Base-by-base conservation (phyloP, 2,113 vertebrate genomes). In the Pipra filicauda region DNA sequence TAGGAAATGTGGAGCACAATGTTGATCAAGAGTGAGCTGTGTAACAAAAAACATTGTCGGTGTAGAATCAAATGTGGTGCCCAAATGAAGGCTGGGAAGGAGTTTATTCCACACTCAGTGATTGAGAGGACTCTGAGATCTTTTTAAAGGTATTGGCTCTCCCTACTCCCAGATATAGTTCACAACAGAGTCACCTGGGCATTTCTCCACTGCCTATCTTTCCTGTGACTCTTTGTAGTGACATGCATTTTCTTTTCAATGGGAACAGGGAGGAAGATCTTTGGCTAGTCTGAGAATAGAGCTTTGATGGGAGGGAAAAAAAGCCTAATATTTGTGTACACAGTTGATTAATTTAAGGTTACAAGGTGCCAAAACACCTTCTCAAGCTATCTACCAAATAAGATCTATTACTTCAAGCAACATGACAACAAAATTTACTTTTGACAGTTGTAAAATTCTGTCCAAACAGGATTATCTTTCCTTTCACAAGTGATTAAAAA, bases 321-420 rank as follows among this genome's bases (percentile, higher is more conserved):
- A 89, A 94, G n/a, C 21, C 9, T 49, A 39, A 72, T 82, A 58
- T 85, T 90, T 76, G 39, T 85, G 41, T 76, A 87, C 35, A 26
- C 22, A 48, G 58, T 52, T 78, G 70, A 86, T 95, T 66, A 89
- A 91, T 86, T 80, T 71, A 69, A 96, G 44, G 67, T 91, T 94
- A 85, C 88, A 88, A 71, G 65, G 74, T 92, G 83, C 89, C 72
- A 91, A 83, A 94, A 92, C 89, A 92, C 64, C 41, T 79, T 79
- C 75, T 91, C 27, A 80, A 62, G 75, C 76, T 57, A 26, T 89
- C 80, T 94, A 76, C 59, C 75, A 85, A 74, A 16, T 75, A 51
- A 14, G 57, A 76, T 83, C 30, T 16, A 15, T 90, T 74, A 85
- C 46, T 74, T 88, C 48, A 83, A 76, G 79, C 35, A 86, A 57